These are phyloP conservation scores for Mionectes macconnelli DNA, from an alignment of 2,113 vertebrate genomes.

Conservation along the genomic window DNA sequence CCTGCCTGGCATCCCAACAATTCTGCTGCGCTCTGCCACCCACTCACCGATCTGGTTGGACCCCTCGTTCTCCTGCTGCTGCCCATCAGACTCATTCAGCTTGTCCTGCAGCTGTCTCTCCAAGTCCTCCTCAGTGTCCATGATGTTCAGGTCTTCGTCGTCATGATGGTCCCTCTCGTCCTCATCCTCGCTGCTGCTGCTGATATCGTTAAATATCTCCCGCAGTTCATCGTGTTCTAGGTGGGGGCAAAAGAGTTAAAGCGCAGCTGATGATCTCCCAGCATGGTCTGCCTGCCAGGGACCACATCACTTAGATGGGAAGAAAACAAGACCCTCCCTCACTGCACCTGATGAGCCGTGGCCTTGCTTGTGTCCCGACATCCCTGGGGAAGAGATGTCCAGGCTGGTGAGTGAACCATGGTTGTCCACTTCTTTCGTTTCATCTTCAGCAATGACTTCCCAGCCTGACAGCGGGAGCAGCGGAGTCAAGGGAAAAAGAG, in stretches of 20 bases:
- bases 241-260: background rate
- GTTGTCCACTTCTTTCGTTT: conserved; percentile 86
- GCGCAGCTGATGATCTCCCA: background rate
- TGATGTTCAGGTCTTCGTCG: conserved; percentile 91
- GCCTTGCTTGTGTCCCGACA: conserved; percentile 79
- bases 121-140: conserved; percentile 87
- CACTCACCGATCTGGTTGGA: conserved; percentile 83
- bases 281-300: background rate
- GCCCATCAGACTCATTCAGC: conserved; percentile 78
- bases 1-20: background rate
- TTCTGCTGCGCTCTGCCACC: background rate
- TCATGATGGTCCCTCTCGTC: conserved; percentile 88
- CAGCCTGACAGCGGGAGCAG: conserved; percentile 76
- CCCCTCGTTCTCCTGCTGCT: conserved; percentile 78
- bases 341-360: conserved; percentile 80
- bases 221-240: conserved; percentile 80
- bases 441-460: conserved; percentile 91
- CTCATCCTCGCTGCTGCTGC: conserved; percentile 90
- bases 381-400: conserved; percentile 81
- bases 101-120: conserved; percentile 84
- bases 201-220: conserved; percentile 88
- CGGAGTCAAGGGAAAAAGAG: conserved; percentile 74
- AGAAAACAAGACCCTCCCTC: background rate
- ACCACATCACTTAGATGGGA: background rate
- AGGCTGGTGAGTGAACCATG: conserved; percentile 80